phyloP scores from a whole-genome alignment of 2,113 vertebrate genomes.

The Todiramphus chloris region DNA sequence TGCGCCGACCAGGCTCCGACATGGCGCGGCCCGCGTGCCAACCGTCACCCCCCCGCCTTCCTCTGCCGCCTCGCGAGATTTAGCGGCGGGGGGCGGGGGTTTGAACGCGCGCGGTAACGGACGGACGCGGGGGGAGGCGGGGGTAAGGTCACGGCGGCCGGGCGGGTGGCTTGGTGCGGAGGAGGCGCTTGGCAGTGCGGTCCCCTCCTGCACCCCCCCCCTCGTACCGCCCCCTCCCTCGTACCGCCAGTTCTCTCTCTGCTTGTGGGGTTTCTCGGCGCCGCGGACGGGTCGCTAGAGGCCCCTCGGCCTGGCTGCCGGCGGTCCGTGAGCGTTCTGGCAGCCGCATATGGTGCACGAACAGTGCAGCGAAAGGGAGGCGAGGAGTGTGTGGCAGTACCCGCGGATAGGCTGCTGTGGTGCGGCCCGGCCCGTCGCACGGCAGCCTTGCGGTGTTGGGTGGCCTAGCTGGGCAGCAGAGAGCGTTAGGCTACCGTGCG shows the following conservation, averaged over 20 bases:
- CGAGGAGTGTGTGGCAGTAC: accelerated
- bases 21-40: conserved; percentile 12
- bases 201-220: accelerated
- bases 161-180: too few species aligned
- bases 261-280: not conserved
- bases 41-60: not conserved
- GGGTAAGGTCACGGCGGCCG: not conserved
- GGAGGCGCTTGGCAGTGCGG: accelerated
- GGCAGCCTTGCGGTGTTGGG: not conserved
- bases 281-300: not conserved
- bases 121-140: too few species aligned
- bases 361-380: accelerated
- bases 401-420: not conserved
- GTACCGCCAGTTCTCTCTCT: accelerated
- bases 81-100: not conserved
- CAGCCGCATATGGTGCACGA: not conserved
- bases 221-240: accelerated
- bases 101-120: not conserved
- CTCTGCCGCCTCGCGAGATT: conserved; percentile 47
- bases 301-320: too few species aligned
- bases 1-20: conserved; percentile 40
- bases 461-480: not conserved
- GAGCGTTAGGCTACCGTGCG: too few species aligned
- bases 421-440: too few species aligned
- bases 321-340: not conserved